Conservation (phyloP, 2,113 vertebrate species). For the Barbus barbus region DNA sequence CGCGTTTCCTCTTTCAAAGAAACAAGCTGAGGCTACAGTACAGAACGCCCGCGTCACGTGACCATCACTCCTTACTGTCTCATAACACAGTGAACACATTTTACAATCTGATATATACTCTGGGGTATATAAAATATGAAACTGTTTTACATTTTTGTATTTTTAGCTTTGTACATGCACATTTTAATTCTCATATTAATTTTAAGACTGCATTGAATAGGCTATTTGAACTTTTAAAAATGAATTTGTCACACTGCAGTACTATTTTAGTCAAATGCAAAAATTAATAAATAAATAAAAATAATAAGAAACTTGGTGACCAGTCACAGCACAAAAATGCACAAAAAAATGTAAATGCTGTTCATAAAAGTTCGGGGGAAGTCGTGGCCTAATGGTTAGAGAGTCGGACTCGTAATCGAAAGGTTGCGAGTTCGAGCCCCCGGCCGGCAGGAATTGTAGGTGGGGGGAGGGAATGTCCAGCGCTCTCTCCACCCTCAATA, state of each 20-base stretch:
- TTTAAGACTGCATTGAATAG: not conserved
- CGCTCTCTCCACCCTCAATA: too few species aligned
- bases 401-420: too few species aligned
- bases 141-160: too few species aligned
- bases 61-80: not conserved
- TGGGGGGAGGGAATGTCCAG: too few species aligned
- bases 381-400: too few species aligned
- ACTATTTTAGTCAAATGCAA: not conserved
- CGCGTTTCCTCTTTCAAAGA: conserved; percentile 15
- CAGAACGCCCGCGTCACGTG: conserved; percentile 33
- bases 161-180: not conserved
- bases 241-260: not conserved
- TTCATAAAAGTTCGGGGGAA: too few species aligned
- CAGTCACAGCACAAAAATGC: not conserved
- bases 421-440: too few species aligned
- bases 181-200: not conserved
- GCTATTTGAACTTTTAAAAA: not conserved
- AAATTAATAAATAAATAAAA: not conserved
- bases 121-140: too few species aligned
- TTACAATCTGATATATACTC: too few species aligned
- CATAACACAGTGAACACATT: not conserved
- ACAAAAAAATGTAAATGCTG: not conserved
- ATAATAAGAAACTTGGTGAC: not conserved
- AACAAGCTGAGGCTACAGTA: not conserved
- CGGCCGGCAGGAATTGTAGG: too few species aligned